Percentiles rank a stretch among this genome's conserved stretches.
phyloP scores from a whole-genome alignment of 2,888 invertebrate species.

The Cetonia aurata region DNA sequence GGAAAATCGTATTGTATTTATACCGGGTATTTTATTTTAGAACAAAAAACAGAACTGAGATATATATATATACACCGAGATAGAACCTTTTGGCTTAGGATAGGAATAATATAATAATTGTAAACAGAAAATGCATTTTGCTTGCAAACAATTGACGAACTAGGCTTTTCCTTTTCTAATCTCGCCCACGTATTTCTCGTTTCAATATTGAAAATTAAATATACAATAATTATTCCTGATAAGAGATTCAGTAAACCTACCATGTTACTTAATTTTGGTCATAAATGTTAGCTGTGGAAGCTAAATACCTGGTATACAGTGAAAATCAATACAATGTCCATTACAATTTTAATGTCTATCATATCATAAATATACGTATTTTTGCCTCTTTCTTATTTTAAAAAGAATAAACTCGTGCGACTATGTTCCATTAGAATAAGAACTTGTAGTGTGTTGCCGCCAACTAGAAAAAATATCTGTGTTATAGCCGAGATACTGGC shows the following conservation, averaged over 20 bases:
- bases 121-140: neutral
- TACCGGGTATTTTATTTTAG: constrained; percentile 11
- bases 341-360: constrained; percentile 16
- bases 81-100: neutral
- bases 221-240: too few species aligned
- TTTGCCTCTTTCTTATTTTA: constrained; percentile 1
- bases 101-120: neutral
- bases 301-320: neutral
- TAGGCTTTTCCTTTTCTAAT: neutral
- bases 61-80: neutral
- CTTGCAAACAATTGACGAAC: constrained; percentile 1
- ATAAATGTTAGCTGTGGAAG: too few species aligned
- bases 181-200: too few species aligned
- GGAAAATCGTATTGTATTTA: constrained; percentile 7
- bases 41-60: neutral
- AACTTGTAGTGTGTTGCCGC: constrained; percentile 3
- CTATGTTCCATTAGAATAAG: constrained; percentile 17
- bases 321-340: neutral
- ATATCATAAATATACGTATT: constrained; percentile 20
- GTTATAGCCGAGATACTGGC: constrained; percentile 6
- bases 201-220: too few species aligned
- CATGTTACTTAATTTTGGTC: too few species aligned
- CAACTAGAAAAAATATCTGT: constrained; percentile 1
- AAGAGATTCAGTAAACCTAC: too few species aligned
- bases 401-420: neutral